Percentiles rank a stretch among this genome's conserved stretches.
Conservation (phyloP, 2,888 invertebrate genomes). For the Anarsia innoxiella region DNA sequence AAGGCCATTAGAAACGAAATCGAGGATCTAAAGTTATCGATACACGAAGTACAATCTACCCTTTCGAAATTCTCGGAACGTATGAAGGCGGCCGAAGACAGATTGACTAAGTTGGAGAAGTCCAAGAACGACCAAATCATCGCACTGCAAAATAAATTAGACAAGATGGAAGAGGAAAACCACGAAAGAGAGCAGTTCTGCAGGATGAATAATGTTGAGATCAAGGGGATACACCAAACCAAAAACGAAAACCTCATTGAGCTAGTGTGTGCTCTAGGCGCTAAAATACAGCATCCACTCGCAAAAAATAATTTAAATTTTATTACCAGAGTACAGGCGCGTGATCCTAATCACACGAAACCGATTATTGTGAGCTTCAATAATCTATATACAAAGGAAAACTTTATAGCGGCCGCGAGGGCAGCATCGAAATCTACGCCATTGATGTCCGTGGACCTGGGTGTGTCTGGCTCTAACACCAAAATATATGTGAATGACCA, state of each 20-base stretch:
- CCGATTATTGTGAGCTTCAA: background rate
- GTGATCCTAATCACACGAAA: background rate
- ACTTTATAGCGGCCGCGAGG: conserved; percentile 6
- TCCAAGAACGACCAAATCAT: background rate
- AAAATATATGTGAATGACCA: background rate
- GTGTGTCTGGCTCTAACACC: background rate
- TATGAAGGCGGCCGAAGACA: background rate
- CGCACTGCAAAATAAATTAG: background rate
- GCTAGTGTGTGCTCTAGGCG: background rate
- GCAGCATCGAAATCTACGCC: background rate
- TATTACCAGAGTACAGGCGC: background rate
- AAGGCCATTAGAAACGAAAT: background rate
- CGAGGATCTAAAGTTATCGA: background rate
- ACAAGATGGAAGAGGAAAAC: background rate
- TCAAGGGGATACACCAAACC: background rate
- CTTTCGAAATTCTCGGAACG: background rate
- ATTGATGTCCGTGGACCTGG: background rate
- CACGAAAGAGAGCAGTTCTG: conserved; percentile 2
- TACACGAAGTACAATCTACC: background rate
- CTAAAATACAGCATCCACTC: background rate
- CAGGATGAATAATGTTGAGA: conserved; percentile 2
- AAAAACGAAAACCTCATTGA: conserved; percentile 3
- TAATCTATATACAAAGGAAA: conserved; percentile 3
- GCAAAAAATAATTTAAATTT: background rate
- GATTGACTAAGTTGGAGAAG: background rate